These are phyloP conservation scores for Neuroterus valhalla DNA, from an alignment of 1,140 invertebrate species.

Conservation along the genomic window DNA sequence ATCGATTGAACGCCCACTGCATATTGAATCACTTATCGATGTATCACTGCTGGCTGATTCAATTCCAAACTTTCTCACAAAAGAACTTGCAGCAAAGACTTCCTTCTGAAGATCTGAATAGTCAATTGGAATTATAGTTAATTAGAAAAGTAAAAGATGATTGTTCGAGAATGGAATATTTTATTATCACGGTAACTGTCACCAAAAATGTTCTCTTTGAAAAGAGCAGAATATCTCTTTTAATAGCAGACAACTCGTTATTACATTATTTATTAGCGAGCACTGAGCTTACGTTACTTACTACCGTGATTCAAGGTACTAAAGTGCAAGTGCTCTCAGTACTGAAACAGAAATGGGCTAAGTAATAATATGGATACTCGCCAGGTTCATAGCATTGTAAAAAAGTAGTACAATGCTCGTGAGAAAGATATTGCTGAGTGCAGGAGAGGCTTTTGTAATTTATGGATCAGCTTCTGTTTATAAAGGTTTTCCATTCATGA, in stretches of 20 bases:
- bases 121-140: neutral
- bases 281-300: conserved; percentile 19
- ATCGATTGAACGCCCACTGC: neutral
- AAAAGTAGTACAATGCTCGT: conserved; percentile 17
- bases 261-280: conserved; percentile 4
- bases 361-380: conserved; percentile 23
- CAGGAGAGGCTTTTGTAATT: conserved; percentile 16
- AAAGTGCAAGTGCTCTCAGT: conserved; percentile 13
- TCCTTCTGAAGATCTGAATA: no score
- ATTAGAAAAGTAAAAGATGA: neutral
- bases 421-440: conserved; percentile 24
- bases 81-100: neutral
- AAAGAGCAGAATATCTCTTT: no score
- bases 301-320: conserved; percentile 13
- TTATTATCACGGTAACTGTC: no score
- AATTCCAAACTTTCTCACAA: neutral
- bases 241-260: neutral
- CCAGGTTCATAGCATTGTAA: conserved; percentile 6
- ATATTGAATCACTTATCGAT: conserved; percentile 17
- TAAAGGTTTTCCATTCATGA: neutral
- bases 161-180: no score
- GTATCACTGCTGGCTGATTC: neutral
- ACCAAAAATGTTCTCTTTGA: no score
- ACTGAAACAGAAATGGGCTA: conserved; percentile 20
- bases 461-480: neutral